Conservation (phyloP, 2,113 vertebrate genomes). For the Hyla sarda region DNA sequence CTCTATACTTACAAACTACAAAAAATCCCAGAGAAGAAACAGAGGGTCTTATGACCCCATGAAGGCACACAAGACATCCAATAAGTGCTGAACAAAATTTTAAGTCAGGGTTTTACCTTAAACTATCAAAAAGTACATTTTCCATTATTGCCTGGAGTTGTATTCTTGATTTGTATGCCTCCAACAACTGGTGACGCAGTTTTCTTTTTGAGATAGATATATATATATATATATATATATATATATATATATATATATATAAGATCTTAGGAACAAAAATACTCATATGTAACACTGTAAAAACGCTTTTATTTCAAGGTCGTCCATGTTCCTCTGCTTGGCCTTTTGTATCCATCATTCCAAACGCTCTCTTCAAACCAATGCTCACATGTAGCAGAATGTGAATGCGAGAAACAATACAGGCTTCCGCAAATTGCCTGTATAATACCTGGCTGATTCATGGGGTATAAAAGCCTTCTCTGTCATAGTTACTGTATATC, state of each 20-base stretch:
- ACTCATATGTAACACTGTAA: background rate
- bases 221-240: background rate
- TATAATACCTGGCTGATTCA: constrained; percentile 1
- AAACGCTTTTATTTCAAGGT: background rate
- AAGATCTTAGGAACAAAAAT: background rate
- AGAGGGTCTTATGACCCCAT: too few species aligned
- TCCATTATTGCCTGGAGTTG: too few species aligned
- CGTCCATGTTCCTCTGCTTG: background rate
- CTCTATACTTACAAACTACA: too few species aligned
- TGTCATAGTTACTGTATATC: background rate
- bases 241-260: background rate
- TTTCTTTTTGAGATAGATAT: too few species aligned
- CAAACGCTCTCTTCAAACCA: background rate
- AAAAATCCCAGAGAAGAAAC: too few species aligned
- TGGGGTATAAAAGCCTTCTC: background rate
- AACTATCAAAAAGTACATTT: too few species aligned
- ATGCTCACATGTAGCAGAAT: background rate
- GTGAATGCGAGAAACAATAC: constrained; percentile 10
- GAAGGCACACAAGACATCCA: too few species aligned
- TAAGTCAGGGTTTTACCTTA: too few species aligned
- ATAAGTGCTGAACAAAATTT: too few species aligned
- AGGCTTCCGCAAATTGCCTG: background rate
- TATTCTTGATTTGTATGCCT: too few species aligned
- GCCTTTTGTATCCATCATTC: constrained; percentile 25
- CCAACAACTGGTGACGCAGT: too few species aligned